Evolutionary conservation across 2,888 invertebrate genomes (phyloP).

Genomic region (Bombyx huttoni): DNA sequence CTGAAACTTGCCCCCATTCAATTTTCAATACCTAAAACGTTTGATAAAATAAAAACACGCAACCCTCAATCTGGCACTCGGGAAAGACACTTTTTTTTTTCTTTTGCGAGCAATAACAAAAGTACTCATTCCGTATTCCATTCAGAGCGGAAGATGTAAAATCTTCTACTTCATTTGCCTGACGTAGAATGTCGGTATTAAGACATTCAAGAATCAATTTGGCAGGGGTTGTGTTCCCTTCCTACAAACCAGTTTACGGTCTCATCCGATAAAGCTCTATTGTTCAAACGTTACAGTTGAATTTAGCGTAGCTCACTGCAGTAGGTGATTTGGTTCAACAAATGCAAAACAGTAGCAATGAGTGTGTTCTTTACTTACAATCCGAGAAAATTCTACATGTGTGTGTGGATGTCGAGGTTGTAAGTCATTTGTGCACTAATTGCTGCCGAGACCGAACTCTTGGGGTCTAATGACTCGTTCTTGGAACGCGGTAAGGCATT

Average conservation of each 20-base stretch:
- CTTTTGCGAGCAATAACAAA: slow-evolving; percentile 8
- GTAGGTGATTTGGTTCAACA: slow-evolving; percentile 2
- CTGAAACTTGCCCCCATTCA: background rate
- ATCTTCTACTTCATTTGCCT: slow-evolving; percentile 18
- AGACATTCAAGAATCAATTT: slow-evolving; percentile 23
- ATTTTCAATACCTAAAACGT: background rate
- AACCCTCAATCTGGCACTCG: slow-evolving; percentile 1
- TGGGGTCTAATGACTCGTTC: slow-evolving; percentile 1
- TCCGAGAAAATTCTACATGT: slow-evolving; percentile 2
- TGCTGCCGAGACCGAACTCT: background rate
- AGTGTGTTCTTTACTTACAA: slow-evolving; percentile 3
- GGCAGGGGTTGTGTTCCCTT: slow-evolving; percentile 11
- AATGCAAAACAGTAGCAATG: slow-evolving; percentile 10
- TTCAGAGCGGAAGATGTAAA: slow-evolving; percentile 10
- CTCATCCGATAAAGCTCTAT: background rate
- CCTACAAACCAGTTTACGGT: background rate
- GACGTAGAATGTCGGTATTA: slow-evolving; percentile 15
- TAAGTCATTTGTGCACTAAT: slow-evolving; percentile 4
- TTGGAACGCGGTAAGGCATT: background rate
- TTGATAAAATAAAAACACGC: slow-evolving; percentile 1
- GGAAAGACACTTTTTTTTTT: slow-evolving; percentile 1
- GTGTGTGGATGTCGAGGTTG: background rate
- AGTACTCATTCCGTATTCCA: slow-evolving; percentile 11
- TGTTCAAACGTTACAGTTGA: background rate
- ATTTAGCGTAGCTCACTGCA: background rate